Base-by-base conservation (phyloP, 2,113 vertebrate genomes). In the Leptobrachium leishanense region DNA sequence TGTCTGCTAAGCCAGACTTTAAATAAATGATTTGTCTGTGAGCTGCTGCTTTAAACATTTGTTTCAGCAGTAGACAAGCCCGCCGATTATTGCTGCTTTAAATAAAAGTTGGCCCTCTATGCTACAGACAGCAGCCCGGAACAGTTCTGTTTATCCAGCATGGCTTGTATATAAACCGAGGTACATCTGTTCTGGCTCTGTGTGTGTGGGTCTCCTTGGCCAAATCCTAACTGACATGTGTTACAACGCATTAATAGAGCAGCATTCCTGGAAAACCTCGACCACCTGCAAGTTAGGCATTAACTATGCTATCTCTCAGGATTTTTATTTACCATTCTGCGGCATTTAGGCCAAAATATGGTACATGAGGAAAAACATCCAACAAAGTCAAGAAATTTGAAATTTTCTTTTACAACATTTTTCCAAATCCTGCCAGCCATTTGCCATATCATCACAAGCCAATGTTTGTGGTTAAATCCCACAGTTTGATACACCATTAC, bases 131-230 rank as follows among this genome's bases (percentile, higher is more conserved):
- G 63, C 71, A 74, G 78, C 64, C 78, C 54, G 63, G 71, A 80
- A 80, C 78, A 74, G 64, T 8, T 44, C 78, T 80, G 78, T 80
- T 80, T 80, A 80, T 80, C 42, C 64, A 80, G 41, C 46, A 74
- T 74, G 78, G 55, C 78, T 74, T 74, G 64, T 80, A 46, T 74
- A 74, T 80, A 80, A 74, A 80, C 78, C 2, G 13, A 68, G 63
- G 31, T 80, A 46, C 78, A 80, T 80, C 78, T 80, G 78, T 74
- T 80, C 71, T 74, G 78, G 78, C 78, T 79, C 69, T 66, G 77
- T 43, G 69, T 79, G 71, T 80, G 64, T 74, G 42, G 78, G 50
- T 74, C 77, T 74, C 50, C 5, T 59, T 80, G 63, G 71, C 71
- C 53, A 9, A 43, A n/a, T 80, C 41, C 78, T 73, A 67, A 46